Conservation (phyloP, 2,113 vertebrate genomes). For the Junco hyemalis region DNA sequence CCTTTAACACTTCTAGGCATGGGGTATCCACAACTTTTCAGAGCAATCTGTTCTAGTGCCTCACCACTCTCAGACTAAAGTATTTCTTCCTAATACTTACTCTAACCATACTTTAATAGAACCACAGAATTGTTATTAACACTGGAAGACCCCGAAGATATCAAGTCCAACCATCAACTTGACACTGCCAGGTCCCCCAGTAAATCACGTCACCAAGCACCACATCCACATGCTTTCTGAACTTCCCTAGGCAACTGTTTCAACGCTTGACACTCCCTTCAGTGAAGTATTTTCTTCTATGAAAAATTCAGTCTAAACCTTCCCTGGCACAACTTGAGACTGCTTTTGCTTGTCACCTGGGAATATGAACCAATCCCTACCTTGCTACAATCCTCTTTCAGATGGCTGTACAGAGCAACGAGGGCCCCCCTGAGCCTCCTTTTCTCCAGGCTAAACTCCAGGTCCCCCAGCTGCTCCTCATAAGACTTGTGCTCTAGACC, state of each 20-base stretch:
- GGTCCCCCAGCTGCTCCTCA: no score
- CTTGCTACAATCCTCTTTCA: neutral
- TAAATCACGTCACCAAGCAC: neutral
- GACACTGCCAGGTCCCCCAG: rapidly evolving
- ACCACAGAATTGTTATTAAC: neutral
- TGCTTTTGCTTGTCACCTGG: neutral
- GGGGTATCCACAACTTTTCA: neutral
- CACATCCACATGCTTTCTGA: neutral
- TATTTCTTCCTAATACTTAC: neutral
- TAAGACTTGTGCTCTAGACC: neutral
- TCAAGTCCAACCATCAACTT: neutral
- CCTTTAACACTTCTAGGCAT: neutral
- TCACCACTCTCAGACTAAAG: neutral
- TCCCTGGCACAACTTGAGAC: neutral
- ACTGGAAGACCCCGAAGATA: neutral
- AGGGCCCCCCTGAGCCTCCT: neutral
- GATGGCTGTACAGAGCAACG: neutral
- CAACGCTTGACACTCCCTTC: neutral
- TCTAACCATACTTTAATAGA: neutral
- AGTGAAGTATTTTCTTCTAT: neutral
- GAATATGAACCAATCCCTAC: neutral
- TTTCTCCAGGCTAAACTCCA: neutral
- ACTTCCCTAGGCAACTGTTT: neutral
- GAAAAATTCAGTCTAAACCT: neutral
- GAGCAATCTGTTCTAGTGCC: neutral